These are phyloP conservation scores for Drosophila koepferae DNA, from an alignment of 2,888 invertebrate species.

Conservation along the genomic window DNA sequence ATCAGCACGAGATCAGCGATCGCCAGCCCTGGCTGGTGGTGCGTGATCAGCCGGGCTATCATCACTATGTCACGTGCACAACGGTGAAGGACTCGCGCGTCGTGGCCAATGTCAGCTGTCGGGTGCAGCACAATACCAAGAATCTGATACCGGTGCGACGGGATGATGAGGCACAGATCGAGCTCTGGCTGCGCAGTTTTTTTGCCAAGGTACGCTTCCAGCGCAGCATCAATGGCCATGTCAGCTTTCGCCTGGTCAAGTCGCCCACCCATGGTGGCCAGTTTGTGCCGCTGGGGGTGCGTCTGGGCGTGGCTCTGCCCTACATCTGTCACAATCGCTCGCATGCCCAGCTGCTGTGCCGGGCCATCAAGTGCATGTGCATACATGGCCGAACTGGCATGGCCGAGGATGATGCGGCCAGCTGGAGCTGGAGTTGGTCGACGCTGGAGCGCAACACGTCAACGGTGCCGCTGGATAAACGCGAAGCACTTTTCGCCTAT, in stretches of 20 bases:
- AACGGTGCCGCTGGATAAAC: constrained; percentile 88
- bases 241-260: constrained; percentile 91
- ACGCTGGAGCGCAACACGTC: constrained; percentile 63
- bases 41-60: constrained; percentile 89
- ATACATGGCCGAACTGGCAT: constrained; percentile 86
- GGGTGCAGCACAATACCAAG: constrained; percentile 88
- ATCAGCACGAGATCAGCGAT: constrained; percentile 89
- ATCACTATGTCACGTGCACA: constrained; percentile 92
- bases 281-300: constrained; percentile 88
- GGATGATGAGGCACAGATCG: constrained; percentile 87
- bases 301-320: constrained; percentile 92
- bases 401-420: constrained; percentile 80
- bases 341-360: constrained; percentile 88
- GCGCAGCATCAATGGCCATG: constrained; percentile 90
- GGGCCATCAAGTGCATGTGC: constrained; percentile 86
- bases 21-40: constrained; percentile 92
- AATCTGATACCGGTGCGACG: constrained; percentile 87
- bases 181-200: constrained; percentile 90
- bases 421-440: constrained; percentile 82
- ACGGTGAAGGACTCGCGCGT: constrained; percentile 92
- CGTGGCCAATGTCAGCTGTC: constrained; percentile 92
- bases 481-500: constrained; percentile 92
- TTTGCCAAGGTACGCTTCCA: constrained; percentile 88
- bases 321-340: constrained; percentile 92
- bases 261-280: constrained; percentile 87